Base-by-base conservation (phyloP, 2,797 vertebrate genomes). In the Rhyacichthys aspro region DNA sequence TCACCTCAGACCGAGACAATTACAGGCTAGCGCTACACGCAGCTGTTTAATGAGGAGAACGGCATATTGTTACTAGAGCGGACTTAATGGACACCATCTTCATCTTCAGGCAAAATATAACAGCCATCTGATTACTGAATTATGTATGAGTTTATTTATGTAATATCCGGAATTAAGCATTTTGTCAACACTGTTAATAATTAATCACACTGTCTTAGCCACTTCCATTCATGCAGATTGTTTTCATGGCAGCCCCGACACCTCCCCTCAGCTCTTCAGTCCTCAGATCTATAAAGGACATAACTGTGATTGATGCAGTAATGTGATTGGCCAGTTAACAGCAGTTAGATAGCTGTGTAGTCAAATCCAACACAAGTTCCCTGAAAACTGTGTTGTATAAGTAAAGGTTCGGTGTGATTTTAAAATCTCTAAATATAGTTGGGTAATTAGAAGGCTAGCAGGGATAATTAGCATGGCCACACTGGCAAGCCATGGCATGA, bases 1-100 rank as follows among this genome's bases (percentile, higher is more conserved):
- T 82, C 75, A 85, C 72, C 74, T 44, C 63, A 53, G 63, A 79
- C 83, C 63, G 48, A 68, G 70, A 77, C 78, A 78, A 71, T 84
- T 79, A 83, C 58, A 38, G 41, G 46, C 37, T 32, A 43, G 42
- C 44, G 34, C 37, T 33, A 50, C 41, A 55, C 17, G 16, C 15
- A 53, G 19, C 36, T 59, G 15, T 47, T 63, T 56, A 47, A 61
- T 61, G 36, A 45, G 33, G 42, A 63, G 44, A 33, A 1, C 11
- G 34, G 8, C 5, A 46, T 28, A 38, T n/a, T 15, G 46, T 15
- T 33, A 34, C 47, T 34, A 47, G 45, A 47, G 12, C 14, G 10
- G 47, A 49, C n/a, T 17, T 38, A 52, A 52, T 52, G 49, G 49
- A 52, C 34, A 55, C 53, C 8, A 33, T 52, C 37, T 37, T 38